Evolutionary conservation across 2,113 vertebrate species (phyloP).

Genomic region (Choloepus hoffmanni): DNA sequence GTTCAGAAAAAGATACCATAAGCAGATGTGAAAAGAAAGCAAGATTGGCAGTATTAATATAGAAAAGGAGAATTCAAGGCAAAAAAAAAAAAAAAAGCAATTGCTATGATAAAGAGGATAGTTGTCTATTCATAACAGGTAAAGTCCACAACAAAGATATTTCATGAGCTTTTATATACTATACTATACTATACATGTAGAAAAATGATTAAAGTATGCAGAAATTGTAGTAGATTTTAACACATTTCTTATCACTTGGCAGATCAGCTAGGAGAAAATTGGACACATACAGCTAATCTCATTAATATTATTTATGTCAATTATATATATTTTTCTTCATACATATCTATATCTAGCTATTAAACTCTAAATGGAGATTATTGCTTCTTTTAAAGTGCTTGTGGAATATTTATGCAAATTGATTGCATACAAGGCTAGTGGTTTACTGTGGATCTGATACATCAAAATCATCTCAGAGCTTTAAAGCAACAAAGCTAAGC

Average conservation of each 20-base stretch:
- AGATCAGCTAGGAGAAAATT: not conserved
- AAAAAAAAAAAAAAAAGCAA: not conserved
- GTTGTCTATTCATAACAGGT: not conserved
- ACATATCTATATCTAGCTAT: not conserved
- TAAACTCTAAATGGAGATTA: not conserved
- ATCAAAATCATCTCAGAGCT: not conserved
- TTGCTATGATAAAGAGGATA: not conserved
- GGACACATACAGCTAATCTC: not conserved
- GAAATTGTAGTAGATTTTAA: not conserved
- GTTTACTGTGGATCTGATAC: not conserved
- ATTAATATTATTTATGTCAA: not conserved
- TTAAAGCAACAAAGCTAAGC: not conserved
- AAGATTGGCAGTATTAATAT: not conserved
- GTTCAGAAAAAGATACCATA: not conserved
- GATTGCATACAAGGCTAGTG: not conserved
- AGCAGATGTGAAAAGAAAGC: not conserved
- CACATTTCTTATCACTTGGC: not conserved
- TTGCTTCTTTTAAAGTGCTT: not conserved
- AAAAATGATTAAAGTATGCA: not conserved
- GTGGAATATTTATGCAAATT: not conserved
- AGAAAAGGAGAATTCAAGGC: constrained; percentile 23
- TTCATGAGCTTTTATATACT: too few relatives aligned
- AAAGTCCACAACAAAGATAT: not conserved
- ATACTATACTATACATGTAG: too few relatives aligned
- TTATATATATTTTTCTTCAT: too few relatives aligned